Evolutionary conservation across 1,140 invertebrate genomes (phyloP), one percentile per base, ranked within the genome.

Genomic region (Neocloeon triangulifer): DNA sequence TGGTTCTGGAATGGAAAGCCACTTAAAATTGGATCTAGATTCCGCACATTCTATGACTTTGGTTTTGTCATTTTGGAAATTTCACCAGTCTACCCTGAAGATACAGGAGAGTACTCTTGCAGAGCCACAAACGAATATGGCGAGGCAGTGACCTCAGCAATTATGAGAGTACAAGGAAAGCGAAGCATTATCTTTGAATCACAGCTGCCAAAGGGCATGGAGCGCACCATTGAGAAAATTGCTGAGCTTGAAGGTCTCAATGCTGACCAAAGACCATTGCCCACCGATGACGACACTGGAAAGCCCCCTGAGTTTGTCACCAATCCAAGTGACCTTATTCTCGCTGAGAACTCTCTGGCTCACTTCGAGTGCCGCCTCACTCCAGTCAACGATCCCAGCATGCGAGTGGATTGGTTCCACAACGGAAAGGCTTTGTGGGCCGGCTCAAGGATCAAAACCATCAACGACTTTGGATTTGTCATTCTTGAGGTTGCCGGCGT

Each of bases 351-450:
- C 44, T 71, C 75, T 7, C 56, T 88, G 28, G 84, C 85, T 37
- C 86, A 92, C 51, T 88, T 94, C 42, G 86, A 94, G 56, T 88
- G 81, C 40, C 69, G 79, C 23, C 53, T 92, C 14, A 68, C 71
- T 33, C 88, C 88, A n/a, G 66, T 86, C 6, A 82, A 84, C 43
- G 86, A 94, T 56, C 76, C 80, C 1, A 82, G 75, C 35, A 78
- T 94, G 74, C 64, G 74, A 39, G 82, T 95, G 10, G 88, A 94
- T 55, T 95, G 88, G 88, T 94, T 74, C 66, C 85, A 92, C 42
- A 91, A 95, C 51, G 88, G 86, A 19, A 85, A 89, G 57, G 66
- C 82, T 7, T 57, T 92, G 26, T 68, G 75, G 43, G 70, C 78
- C 37, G 84, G 82, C 28, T 84, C 79, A 6, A 66, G 82, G 50